Conservation (phyloP, 2,888 invertebrate genomes). For the Schizotus pectinicornis region DNA sequence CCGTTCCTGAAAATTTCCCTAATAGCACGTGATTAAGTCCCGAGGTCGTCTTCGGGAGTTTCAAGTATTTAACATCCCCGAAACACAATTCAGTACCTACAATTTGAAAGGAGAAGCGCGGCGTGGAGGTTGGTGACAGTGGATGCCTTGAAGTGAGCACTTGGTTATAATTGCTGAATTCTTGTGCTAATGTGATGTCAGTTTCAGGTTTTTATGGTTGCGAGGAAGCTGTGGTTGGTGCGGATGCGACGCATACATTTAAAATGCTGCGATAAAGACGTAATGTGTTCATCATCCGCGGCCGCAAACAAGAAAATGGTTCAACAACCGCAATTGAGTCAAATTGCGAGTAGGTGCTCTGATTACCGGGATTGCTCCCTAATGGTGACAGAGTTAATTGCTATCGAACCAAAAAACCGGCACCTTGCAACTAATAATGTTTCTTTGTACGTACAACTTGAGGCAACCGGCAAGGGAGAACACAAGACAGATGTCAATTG, state of each 20-base stretch:
- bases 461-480: background rate
- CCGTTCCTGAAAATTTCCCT: too few species aligned
- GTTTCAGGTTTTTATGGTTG: too few species aligned
- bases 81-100: too few species aligned
- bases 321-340: conserved; percentile 22
- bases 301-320: conserved; percentile 20
- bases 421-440: background rate
- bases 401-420: background rate
- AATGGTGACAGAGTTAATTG: background rate
- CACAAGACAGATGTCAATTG: conserved; percentile 13
- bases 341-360: conserved; percentile 3
- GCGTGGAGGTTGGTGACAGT: too few species aligned
- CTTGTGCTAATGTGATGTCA: too few species aligned
- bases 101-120: too few species aligned
- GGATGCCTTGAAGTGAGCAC: too few species aligned
- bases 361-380: background rate
- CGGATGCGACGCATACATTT: conserved; percentile 8
- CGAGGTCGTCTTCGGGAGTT: too few species aligned
- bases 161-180: too few species aligned
- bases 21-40: too few species aligned
- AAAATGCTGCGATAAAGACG: conserved; percentile 9
- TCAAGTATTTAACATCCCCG: too few species aligned
- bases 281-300: conserved; percentile 11
- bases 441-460: background rate
- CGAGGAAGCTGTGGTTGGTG: background rate